Base-by-base conservation (phyloP, 2,797 vertebrate genomes). In the Lagodon rhomboides region DNA sequence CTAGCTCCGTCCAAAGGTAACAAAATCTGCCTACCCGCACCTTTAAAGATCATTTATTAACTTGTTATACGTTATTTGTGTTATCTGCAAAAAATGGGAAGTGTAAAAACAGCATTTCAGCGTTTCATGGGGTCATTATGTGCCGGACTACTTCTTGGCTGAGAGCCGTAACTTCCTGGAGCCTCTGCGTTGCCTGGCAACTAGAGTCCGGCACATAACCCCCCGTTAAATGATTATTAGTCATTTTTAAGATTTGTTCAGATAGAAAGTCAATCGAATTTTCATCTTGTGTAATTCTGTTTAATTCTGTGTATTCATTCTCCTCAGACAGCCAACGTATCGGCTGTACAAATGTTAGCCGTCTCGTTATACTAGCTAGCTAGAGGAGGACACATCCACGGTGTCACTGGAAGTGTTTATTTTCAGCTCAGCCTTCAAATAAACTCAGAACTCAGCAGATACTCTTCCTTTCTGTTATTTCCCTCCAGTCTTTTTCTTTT, bases 111-210 rank as follows among this genome's bases (percentile, higher is more conserved):
- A 25, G 25, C 12, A 25, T 2, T 55, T 53, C 50, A 53, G 50
- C n/a, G 34, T 55, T 55, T 55, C 53, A 17, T 7, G 22, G 13
- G 53, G 23, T 15, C 23, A 25, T 23, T 55, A 23, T 8, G 62
- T 27, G 56, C 8, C 12, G 25, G 49, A 25, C 51, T 54, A 54
- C 25, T 54, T 54, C 51, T 54, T 23, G 51, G 51, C 51, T 23
- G 34, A 38, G 34, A 38, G 34, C 34, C 9, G 34, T 38, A 38
- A 38, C 34, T 38, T 38, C 34, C 34, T 25, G 51, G 47, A 54
- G 49, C 18, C 22, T 47, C 27, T 12, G 4, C 20, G 58, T 72
- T 53, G 38, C 60, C 34, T 63, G 9, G 70, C 47, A 69, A 76
- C 65, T 54, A 23, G 1, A 16, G 43, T 66, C 16, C 23, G 12